Base-by-base conservation (phyloP, 2,888 invertebrate genomes). In the Folsomia manolachei region DNA sequence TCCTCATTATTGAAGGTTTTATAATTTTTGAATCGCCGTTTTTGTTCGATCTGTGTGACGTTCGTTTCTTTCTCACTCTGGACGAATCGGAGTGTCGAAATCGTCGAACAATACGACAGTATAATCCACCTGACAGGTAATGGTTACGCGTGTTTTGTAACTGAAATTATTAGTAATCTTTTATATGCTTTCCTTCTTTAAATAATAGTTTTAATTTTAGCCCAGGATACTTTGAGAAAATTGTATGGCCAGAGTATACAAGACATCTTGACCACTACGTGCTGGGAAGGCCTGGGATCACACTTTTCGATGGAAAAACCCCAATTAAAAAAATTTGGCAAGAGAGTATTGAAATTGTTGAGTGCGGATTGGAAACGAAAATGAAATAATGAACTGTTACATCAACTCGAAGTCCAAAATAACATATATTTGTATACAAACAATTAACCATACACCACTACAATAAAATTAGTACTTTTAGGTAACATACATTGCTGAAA, bases 1-100 rank as follows among this genome's bases (percentile, higher is more conserved):
- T 80, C 24, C 56, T 80, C 2, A 73, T 80, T 11, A 60, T 80
- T 1, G 80, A 80, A 70, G 80, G 80, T 18, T 79, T 79, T 64
- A 69, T 73, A 14, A 72, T 80, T 0, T 79, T 76, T 52, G 78
- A 27, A 1, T 78, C 76, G 0, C 66, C 76, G 11, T 63, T 67
- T 18, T 65, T 80, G 0, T 76, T 65, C 24, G 73, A 75, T n/a
- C 65, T 60, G 14, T 79, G 79, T 70, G 73, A 80, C 69, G 75
- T 69, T 4, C 63, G 79, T n/a, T 76, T 80, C 62, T 80, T 80
- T 53, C 61, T 75, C 11, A 74, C 76, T 2, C 63, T 80, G 14
- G 69, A 73, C 2, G 69, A 79, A 60, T 76, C 75, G 7, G 71
- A 72, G 23, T 80, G 80, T 68, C 52, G 64, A 9, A 24, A 60